Percentiles rank a stretch among this genome's conserved stretches.
phyloP scores from a whole-genome alignment of 2,888 invertebrate species.

The Pherbina coryleti region DNA sequence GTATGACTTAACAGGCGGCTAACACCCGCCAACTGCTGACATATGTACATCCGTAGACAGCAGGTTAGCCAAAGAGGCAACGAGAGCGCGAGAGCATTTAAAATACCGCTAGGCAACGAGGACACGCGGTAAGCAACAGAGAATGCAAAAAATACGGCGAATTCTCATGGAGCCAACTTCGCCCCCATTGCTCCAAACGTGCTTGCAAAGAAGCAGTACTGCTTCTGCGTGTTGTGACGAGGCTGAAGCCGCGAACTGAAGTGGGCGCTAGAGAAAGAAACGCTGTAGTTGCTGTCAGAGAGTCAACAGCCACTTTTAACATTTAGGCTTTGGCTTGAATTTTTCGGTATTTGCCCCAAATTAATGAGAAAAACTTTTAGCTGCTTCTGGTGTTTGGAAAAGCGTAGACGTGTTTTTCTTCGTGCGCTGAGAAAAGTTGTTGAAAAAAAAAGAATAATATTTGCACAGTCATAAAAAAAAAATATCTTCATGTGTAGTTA shows the following conservation, averaged over 20 bases:
- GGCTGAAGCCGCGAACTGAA: background rate
- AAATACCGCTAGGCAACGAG: too few relatives aligned
- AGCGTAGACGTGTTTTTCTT: slow-evolving; percentile 60
- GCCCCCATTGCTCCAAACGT: background rate
- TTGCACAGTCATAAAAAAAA: background rate
- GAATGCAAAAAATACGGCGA: too few relatives aligned
- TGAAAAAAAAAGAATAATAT: background rate
- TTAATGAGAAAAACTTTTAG: slow-evolving; percentile 50
- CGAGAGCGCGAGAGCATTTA: too few relatives aligned
- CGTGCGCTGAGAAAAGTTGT: background rate
- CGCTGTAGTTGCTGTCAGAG: background rate
- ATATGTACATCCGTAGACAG: too few relatives aligned
- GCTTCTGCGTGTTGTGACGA: background rate
- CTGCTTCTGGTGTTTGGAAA: slow-evolving; percentile 59
- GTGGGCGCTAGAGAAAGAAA: background rate
- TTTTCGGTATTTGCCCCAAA: slow-evolving; percentile 17
- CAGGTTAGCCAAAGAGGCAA: too few relatives aligned
- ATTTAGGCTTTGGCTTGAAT: background rate
- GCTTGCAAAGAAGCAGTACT: background rate
- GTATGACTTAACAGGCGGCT: background rate
- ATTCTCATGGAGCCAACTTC: too few relatives aligned
- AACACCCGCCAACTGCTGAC: background rate
- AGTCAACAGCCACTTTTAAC: background rate
- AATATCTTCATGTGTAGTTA: background rate
- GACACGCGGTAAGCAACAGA: too few relatives aligned